Conservation (phyloP, 2,888 invertebrate genomes). For the Cistogaster globosa region DNA sequence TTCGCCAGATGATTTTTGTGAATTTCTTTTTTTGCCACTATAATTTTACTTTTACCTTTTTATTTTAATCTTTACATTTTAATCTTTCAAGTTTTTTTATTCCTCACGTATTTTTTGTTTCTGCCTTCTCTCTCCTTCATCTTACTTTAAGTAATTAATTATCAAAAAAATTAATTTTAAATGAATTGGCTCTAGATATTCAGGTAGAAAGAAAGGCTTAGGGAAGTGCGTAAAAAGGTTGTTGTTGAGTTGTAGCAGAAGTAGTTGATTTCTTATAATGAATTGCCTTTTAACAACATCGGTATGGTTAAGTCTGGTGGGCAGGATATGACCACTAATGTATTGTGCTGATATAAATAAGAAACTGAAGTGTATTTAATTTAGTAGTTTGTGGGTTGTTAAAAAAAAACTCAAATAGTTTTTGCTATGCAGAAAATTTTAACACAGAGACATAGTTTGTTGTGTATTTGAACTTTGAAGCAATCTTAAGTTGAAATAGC, state of each 20-base stretch:
- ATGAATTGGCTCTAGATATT: slow-evolving; percentile 53
- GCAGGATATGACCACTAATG: slow-evolving; percentile 71
- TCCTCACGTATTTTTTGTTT: slow-evolving; percentile 6
- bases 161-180: slow-evolving; percentile 68
- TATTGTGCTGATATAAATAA: slow-evolving; percentile 59
- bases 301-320: slow-evolving; percentile 35
- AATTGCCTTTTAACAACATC: slow-evolving; percentile 68
- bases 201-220: slow-evolving; percentile 17
- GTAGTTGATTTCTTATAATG: slow-evolving; percentile 62
- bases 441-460: slow-evolving; percentile 7
- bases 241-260: slow-evolving; percentile 35
- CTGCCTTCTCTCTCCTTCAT: slow-evolving; percentile 5
- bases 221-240: not conserved
- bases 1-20: slow-evolving; percentile 8
- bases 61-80: slow-evolving; percentile 64
- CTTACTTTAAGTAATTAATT: slow-evolving; percentile 66
- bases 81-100: slow-evolving; percentile 48
- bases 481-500: not conserved
- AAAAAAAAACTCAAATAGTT: not conserved
- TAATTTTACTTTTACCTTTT: slow-evolving; percentile 37
- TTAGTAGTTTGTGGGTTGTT: not conserved
- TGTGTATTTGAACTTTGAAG: slow-evolving; percentile 26
- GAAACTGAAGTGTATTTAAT: slow-evolving; percentile 49
- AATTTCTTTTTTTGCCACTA: not conserved
- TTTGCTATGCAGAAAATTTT: slow-evolving; percentile 12